Conservation (phyloP, 2,888 invertebrate species). For the Hydropsyche betteni region DNA sequence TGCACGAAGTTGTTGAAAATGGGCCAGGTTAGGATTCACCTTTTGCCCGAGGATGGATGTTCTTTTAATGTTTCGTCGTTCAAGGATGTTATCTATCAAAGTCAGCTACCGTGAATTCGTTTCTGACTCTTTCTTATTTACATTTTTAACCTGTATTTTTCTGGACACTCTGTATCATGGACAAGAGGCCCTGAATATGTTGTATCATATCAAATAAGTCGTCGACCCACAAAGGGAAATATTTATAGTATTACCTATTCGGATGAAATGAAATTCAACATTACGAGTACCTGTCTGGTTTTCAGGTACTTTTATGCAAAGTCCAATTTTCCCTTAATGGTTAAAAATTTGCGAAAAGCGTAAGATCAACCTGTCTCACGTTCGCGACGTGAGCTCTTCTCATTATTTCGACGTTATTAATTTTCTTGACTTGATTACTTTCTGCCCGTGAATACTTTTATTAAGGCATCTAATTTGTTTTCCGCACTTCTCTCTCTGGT, state of each 20-base stretch:
- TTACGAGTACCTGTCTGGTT: too few species aligned
- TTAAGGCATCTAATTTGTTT: constrained; percentile 16
- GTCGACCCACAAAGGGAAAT: too few species aligned
- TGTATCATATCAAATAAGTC: too few species aligned
- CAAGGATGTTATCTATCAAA: constrained; percentile 40
- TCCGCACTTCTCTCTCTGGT: constrained; percentile 8
- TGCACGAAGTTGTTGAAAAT: neutral
- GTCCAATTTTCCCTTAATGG: constrained; percentile 10
- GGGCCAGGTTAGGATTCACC: neutral
- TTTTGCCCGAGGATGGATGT: constrained; percentile 37
- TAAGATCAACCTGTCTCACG: neutral
- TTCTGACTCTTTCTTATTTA: neutral
- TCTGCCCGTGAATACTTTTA: constrained; percentile 20
- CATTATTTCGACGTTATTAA: constrained; percentile 25
- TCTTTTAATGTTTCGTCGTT: constrained; percentile 41
- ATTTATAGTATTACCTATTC: too few species aligned
- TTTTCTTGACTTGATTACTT: constrained; percentile 27
- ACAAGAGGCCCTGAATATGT: too few species aligned
- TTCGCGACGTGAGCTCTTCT: neutral
- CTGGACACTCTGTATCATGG: too few species aligned
- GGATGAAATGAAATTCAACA: too few species aligned
- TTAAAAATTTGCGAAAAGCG: constrained; percentile 8
- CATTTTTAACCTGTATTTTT: too few species aligned
- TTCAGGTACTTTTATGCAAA: neutral
- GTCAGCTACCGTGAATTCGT: constrained; percentile 18